Evolutionary conservation across 2,797 vertebrate species (phyloP).

Genomic region (Poeciliopsis paucimaculata): DNA sequence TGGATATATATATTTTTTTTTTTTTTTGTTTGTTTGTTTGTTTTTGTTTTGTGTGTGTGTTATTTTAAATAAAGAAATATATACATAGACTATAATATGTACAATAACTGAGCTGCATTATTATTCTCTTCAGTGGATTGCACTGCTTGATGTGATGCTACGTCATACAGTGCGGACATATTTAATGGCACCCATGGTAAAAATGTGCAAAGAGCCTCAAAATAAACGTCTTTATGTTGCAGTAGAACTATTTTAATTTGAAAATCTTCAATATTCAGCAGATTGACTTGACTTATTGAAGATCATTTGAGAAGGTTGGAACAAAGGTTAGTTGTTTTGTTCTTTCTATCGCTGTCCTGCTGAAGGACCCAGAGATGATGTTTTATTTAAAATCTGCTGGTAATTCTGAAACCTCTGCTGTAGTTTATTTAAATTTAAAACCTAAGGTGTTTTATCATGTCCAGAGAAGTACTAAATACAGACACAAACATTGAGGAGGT

Average conservation of each 20-base stretch:
- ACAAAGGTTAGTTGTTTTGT: background rate
- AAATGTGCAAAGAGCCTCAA: background rate
- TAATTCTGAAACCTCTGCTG: background rate
- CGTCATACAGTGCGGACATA: constrained; percentile 15
- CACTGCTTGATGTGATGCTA: constrained; percentile 61
- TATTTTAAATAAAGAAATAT: constrained; percentile 85
- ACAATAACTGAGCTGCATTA: constrained; percentile 67
- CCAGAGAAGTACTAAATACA: background rate
- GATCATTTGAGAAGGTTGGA: background rate
- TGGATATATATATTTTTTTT: constrained; percentile 5
- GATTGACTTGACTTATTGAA: background rate
- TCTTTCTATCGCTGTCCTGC: background rate
- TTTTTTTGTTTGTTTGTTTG: constrained; percentile 40
- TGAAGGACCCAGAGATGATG: no score
- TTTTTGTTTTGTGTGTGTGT: constrained; percentile 37
- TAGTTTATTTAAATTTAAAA: background rate
- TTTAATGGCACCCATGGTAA: background rate
- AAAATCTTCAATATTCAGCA: background rate
- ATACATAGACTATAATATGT: constrained; percentile 81
- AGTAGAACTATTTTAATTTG: background rate
- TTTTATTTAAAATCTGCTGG: background rate
- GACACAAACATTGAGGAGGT: background rate
- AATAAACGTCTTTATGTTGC: background rate
- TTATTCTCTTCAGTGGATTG: constrained; percentile 65
- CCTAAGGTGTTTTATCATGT: background rate